Evolutionary conservation across 2,888 invertebrate genomes (phyloP).

Genomic region (Silvanus unidentatus): DNA sequence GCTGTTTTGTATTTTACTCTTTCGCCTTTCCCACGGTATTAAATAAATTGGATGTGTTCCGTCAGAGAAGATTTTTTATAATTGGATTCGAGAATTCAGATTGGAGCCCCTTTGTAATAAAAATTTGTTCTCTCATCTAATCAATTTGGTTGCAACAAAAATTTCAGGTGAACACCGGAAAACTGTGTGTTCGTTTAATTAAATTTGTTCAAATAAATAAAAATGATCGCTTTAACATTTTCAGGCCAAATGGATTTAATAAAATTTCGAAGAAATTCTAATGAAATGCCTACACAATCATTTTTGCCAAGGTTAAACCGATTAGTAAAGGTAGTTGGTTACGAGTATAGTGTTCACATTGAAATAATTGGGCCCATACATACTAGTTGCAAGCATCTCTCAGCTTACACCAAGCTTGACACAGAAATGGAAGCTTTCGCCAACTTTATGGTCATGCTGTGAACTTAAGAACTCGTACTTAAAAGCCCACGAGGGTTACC

Average conservation of each 20-base stretch:
- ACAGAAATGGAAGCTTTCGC: slow-evolving; percentile 15
- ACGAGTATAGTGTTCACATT: slow-evolving; percentile 4
- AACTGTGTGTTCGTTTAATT: no score
- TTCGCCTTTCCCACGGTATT: slow-evolving; percentile 14
- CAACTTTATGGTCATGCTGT: slow-evolving; percentile 24
- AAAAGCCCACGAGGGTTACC: slow-evolving; percentile 20
- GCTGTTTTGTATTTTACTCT: slow-evolving; percentile 18
- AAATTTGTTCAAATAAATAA: no score
- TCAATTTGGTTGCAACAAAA: no score
- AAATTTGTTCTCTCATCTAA: no score
- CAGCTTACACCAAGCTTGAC: slow-evolving; percentile 14
- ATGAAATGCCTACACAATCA: no score
- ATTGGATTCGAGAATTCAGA: slow-evolving; percentile 17
- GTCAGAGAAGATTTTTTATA: slow-evolving; percentile 15
- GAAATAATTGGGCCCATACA: slow-evolving; percentile 19
- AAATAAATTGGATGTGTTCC: slow-evolving; percentile 21
- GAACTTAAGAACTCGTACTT: slow-evolving; percentile 23
- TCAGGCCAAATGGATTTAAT: no score
- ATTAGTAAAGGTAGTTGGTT: background rate
- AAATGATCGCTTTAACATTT: no score
- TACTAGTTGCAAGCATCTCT: slow-evolving; percentile 12
- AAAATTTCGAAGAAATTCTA: no score
- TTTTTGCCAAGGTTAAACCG: background rate
- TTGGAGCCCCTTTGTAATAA: background rate
- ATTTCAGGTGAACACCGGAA: no score